These are phyloP conservation scores for Sternarchorhynchus goeldii DNA, from an alignment of 2,797 vertebrate species.

Conservation along the genomic window DNA sequence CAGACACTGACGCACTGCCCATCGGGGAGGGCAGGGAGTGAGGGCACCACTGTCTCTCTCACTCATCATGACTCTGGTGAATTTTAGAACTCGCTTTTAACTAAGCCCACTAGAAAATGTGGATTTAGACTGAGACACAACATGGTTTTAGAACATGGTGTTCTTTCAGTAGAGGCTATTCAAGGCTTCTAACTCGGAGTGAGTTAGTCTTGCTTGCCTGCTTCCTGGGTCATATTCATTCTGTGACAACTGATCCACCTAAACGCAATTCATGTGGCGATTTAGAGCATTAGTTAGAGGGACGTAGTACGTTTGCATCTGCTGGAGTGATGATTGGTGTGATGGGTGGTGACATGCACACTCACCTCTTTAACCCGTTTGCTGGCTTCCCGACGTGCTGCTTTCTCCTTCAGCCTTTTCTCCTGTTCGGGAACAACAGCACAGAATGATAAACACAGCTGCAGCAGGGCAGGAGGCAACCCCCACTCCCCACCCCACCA, in stretches of 20 bases:
- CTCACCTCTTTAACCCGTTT: slow-evolving; percentile 58
- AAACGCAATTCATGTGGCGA: background rate
- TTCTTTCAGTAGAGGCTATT: background rate
- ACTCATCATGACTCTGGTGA: background rate
- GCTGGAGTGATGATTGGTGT: background rate
- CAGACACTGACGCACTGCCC: slow-evolving; percentile 32
- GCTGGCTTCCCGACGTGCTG: slow-evolving; percentile 56
- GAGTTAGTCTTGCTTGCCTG: background rate
- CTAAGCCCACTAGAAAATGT: background rate
- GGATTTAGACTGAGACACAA: background rate
- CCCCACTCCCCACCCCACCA: background rate
- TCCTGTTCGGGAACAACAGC: slow-evolving; percentile 53
- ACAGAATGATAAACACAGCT: slow-evolving; percentile 36
- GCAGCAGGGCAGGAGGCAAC: slow-evolving; percentile 13
- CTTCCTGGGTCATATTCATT: no score
- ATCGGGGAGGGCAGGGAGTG: slow-evolving; percentile 28
- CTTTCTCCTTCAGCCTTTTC: slow-evolving; percentile 63
- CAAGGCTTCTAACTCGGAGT: no score
- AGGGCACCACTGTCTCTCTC: slow-evolving; percentile 16
- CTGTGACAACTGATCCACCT: background rate
- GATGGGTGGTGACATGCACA: background rate
- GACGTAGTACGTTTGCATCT: background rate
- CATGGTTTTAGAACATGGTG: background rate
- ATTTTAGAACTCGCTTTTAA: background rate
- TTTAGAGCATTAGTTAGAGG: background rate